These are phyloP conservation scores for Pyrrhia umbra DNA, from an alignment of 2,888 invertebrate genomes.

Conservation along the genomic window DNA sequence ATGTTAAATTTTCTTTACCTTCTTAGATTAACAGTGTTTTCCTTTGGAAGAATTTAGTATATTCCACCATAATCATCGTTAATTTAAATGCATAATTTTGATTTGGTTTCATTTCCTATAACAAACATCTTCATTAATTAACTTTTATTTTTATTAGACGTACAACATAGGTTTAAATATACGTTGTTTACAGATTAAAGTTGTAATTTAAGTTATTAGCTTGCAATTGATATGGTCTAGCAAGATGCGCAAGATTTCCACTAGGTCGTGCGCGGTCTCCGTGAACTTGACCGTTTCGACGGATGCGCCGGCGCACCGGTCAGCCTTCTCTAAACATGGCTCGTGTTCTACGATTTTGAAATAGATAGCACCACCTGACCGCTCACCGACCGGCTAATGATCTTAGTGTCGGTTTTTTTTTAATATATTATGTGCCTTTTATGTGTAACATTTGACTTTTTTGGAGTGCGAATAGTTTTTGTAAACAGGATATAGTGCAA, in stretches of 20 bases:
- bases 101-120: too few relatives aligned
- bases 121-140: too few relatives aligned
- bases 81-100: neutral
- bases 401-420: conserved; percentile 73
- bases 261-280: conserved; percentile 65
- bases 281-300: conserved; percentile 86
- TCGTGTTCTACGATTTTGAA: conserved; percentile 67
- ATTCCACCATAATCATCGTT: neutral
- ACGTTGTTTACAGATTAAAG: conserved; percentile 11
- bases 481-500: conserved; percentile 48
- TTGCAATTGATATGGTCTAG: conserved; percentile 50
- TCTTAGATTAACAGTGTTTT: too few relatives aligned
- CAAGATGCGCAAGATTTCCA: conserved; percentile 66
- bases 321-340: conserved; percentile 73
- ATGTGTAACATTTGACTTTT: conserved; percentile 37
- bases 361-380: conserved; percentile 67
- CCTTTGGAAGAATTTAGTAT: too few relatives aligned
- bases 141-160: neutral
- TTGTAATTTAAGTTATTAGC: neutral
- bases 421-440: conserved; percentile 45
- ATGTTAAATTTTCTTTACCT: too few relatives aligned
- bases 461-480: conserved; percentile 13
- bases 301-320: conserved; percentile 80
- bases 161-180: conserved; percentile 1
- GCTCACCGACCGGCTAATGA: conserved; percentile 61